These are phyloP conservation scores for Calyptommatus sinebrachiatus DNA, from an alignment of 2,113 vertebrate genomes.

Conservation along the genomic window DNA sequence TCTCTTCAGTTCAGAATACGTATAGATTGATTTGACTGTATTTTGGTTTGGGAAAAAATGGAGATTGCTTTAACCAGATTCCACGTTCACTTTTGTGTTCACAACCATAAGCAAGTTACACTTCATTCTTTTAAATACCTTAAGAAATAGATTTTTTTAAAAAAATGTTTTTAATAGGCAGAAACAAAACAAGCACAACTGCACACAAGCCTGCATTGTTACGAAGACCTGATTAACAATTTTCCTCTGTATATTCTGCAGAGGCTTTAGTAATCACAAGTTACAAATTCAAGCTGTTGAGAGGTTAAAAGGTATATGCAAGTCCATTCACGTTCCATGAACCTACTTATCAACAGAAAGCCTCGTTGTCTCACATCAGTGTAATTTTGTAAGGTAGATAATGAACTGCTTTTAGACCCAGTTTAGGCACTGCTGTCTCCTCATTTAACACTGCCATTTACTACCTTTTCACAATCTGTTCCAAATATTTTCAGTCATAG, in stretches of 20 bases:
- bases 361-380: background rate
- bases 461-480: background rate
- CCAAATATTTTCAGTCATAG: background rate
- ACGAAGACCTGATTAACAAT: background rate
- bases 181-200: background rate
- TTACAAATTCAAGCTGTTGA: background rate
- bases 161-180: background rate
- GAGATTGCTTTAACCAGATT: background rate
- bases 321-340: background rate
- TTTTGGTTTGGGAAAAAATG: no score
- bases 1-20: background rate
- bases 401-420: background rate
- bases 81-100: background rate
- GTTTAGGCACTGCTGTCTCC: background rate
- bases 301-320: background rate
- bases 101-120: background rate
- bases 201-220: background rate
- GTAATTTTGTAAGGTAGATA: background rate
- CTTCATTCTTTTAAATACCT: background rate
- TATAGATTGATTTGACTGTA: no score
- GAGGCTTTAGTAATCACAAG: background rate
- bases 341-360: background rate
- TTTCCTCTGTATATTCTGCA: background rate
- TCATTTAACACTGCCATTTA: background rate
- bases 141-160: background rate